These are phyloP conservation scores for Chelonus insularis DNA, from an alignment of 1,140 invertebrate genomes.

Conservation along the genomic window DNA sequence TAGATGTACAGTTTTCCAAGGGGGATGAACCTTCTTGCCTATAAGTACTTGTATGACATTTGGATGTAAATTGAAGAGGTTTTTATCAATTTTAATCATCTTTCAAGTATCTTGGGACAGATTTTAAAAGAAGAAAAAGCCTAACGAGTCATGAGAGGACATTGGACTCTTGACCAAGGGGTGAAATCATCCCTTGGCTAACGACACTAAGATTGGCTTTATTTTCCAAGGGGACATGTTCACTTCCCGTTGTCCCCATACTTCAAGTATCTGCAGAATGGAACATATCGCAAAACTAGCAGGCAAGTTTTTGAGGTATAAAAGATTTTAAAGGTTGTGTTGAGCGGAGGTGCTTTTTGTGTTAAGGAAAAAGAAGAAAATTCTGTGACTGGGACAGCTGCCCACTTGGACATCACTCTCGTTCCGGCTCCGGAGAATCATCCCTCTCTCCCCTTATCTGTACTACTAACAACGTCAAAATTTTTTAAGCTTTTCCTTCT, in stretches of 20 bases:
- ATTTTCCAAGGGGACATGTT: conserved; percentile 35
- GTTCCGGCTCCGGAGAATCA: conserved; percentile 48
- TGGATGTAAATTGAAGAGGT: conserved; percentile 7
- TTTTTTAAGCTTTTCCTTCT: too few species aligned
- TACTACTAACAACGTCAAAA: too few species aligned
- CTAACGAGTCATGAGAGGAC: conserved; percentile 24
- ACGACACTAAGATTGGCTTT: conserved; percentile 42
- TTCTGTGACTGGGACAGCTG: conserved; percentile 49
- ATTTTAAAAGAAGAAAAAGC: conserved; percentile 13
- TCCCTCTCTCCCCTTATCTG: neutral
- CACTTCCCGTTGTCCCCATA: neutral
- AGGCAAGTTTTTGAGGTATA: neutral
- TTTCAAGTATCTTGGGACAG: conserved; percentile 16
- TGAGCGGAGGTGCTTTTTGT: conserved; percentile 21
- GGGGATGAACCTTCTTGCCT: too few species aligned
- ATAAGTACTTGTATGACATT: neutral
- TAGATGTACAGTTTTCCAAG: too few species aligned
- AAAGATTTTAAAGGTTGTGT: conserved; percentile 46
- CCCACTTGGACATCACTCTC: conserved; percentile 46
- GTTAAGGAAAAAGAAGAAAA: conserved; percentile 27
- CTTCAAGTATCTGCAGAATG: neutral
- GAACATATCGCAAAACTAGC: neutral
- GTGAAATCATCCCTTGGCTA: conserved; percentile 34
- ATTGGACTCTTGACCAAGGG: conserved; percentile 26
- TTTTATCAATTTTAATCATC: neutral